Percentiles rank a stretch among this genome's conserved stretches.
Conservation (phyloP, 2,888 invertebrate species). For the Eupithecia vulgata region DNA sequence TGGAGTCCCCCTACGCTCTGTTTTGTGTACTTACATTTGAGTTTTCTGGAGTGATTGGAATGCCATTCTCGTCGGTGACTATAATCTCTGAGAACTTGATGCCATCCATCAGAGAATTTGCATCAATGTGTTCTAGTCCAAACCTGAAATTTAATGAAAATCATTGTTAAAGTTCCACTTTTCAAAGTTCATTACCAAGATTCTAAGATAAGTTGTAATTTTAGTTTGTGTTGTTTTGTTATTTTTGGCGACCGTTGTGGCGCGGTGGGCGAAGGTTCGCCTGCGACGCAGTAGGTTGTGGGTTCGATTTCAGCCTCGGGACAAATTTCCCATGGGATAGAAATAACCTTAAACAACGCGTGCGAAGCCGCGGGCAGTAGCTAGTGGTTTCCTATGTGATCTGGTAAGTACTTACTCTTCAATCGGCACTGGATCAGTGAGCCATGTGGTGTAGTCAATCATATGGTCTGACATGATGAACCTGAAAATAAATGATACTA, state of each 20-base stretch:
- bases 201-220: no score
- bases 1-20: no score
- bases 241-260: no score
- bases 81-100: slow-evolving; percentile 19
- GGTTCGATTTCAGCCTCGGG: no score
- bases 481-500: not conserved
- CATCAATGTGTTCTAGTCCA: slow-evolving; percentile 1
- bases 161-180: not conserved
- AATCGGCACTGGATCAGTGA: not conserved
- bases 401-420: slow-evolving; percentile 19
- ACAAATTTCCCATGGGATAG: no score
- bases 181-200: no score
- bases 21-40: slow-evolving; percentile 17
- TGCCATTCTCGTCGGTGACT: slow-evolving; percentile 4
- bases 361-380: no score
- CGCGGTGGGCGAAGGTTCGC: no score
- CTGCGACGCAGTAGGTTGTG: no score
- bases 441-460: slow-evolving; percentile 2
- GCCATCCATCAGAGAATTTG: slow-evolving; percentile 17
- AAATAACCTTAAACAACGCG: no score
- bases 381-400: not conserved
- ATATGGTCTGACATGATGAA: slow-evolving; percentile 12
- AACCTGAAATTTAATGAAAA: slow-evolving; percentile 1
- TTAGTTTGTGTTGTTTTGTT: no score
- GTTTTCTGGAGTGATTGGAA: slow-evolving; percentile 5